These are phyloP conservation scores for Alaudala cheleensis DNA, from an alignment of 2,113 vertebrate genomes.

Conservation along the genomic window DNA sequence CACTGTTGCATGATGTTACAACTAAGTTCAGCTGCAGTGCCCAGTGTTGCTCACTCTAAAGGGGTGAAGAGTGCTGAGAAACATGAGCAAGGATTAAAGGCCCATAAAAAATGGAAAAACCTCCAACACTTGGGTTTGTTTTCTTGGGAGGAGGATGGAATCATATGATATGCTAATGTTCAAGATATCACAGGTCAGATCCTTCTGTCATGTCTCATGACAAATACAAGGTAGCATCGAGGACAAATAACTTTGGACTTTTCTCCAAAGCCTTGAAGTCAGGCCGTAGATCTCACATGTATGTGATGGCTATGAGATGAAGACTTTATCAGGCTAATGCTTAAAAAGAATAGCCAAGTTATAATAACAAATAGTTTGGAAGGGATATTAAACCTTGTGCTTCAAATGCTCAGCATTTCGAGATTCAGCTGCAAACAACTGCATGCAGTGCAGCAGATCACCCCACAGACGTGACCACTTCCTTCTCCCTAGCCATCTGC, in stretches of 20 bases:
- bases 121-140: neutral
- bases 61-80: neutral
- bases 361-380: neutral
- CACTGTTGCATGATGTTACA: neutral
- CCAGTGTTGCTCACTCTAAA: neutral
- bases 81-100: neutral
- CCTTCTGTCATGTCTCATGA: neutral
- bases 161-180: neutral
- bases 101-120: neutral
- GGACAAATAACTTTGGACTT: neutral
- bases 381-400: neutral
- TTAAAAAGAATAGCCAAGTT: neutral
- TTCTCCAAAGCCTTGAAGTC: neutral
- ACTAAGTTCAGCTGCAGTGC: neutral
- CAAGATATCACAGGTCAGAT: neutral
- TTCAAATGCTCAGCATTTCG: neutral
- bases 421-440: conserved; percentile 1
- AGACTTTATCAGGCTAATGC: neutral
- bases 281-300: neutral
- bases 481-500: neutral
- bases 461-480: neutral
- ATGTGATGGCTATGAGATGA: neutral
- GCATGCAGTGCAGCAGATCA: neutral
- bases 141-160: neutral
- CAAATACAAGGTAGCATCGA: neutral